phyloP scores from a whole-genome alignment of 2,113 vertebrate species.

The Archilochus colubris region DNA sequence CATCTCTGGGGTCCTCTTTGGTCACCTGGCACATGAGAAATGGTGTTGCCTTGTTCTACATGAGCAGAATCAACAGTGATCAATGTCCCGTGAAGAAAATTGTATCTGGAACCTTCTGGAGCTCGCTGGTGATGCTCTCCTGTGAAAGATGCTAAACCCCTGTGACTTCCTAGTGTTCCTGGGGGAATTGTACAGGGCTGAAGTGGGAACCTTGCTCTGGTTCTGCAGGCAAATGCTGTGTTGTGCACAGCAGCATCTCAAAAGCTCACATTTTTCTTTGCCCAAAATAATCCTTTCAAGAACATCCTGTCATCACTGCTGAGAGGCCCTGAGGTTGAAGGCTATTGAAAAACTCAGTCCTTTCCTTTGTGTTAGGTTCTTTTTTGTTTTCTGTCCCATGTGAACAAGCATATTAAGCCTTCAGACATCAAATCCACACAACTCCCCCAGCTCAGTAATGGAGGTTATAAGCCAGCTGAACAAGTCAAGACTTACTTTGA shows the following conservation, averaged over 20 bases:
- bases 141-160: fast-evolving
- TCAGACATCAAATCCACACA: neutral
- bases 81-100: neutral
- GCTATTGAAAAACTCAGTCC: neutral
- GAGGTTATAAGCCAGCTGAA: neutral
- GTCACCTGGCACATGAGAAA: neutral
- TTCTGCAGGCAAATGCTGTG: fast-evolving
- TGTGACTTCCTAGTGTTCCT: neutral
- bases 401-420: neutral
- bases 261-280: neutral
- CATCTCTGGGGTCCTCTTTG: neutral
- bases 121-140: neutral
- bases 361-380: neutral
- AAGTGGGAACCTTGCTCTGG: neutral
- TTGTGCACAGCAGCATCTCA: neutral
- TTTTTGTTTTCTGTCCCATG: neutral
- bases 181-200: neutral
- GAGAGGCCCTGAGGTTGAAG: neutral
- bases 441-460: neutral
- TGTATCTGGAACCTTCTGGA: neutral
- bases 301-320: neutral
- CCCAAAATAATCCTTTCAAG: neutral
- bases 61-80: neutral
- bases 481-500: constrained; percentile 14
- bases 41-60: neutral